Base-by-base conservation (phyloP, 2,888 invertebrate species). In the Drosophila quinaria region DNA sequence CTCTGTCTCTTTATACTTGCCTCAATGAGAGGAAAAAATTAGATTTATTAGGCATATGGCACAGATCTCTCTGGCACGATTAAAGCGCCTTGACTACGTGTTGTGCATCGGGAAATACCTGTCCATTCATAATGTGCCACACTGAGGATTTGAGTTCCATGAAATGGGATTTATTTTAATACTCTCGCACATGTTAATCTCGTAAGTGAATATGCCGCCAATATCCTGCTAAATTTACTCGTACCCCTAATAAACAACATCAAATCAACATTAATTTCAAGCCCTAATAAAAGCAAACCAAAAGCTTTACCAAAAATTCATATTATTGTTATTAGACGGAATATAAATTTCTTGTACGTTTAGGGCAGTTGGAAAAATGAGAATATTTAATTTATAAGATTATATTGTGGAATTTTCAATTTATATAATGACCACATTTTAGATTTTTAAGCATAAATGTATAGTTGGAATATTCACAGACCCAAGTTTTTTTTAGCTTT, bases 21-120 rank as follows among this genome's bases (percentile, higher is more conserved):
- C 22, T 25, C 54, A 33, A 37, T 33, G 31, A 54, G 35, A 35
- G 37, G 10, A 50, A n/a, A 49, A 70, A 80, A 81, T 74, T 68
- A 86, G 86, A 86, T 86, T 86, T 88, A 83, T 84, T 86, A 74
- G 80, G 68, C 88, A 81, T 87, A 85, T 85, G 87, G 74, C 73
- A 59, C 71, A 87, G 84, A 84, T 84, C 82, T 77, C 68, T 58
- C 25, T 58, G 55, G 60, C 50, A 50, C 58, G 87, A 84, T 84
- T 84, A 87, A 60, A 61, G 62, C 39, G 58, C 52, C 52, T 59
- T 54, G 46, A 3, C 29, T 69, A 86, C 88, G 86, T 86, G 86
- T 84, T 52, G 54, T 47, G 86, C 81, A 84, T 86, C 83, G 44
- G 68, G 11, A 70, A 82, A 41, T 58, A 60, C 33, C 49, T 44